Evolutionary conservation across 2,113 vertebrate genomes (phyloP), one percentile per base, ranked within the genome.

Genomic region (Psilopogon haemacephalus): DNA sequence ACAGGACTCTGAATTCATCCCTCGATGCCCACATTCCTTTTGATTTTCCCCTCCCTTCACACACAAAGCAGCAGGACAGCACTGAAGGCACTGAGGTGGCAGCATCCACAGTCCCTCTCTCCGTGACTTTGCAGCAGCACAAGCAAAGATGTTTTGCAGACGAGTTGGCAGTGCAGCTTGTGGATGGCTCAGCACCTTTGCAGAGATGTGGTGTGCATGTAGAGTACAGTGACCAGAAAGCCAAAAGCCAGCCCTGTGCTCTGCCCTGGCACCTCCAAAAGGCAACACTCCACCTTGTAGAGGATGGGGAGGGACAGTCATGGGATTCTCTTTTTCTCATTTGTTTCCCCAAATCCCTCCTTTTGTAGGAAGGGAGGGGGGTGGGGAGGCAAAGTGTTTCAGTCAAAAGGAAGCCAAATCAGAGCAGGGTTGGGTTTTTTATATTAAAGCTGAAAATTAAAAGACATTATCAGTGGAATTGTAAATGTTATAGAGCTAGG

Each of bases 401-500:
- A 44, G 70, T 2, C 52, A 58, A 71, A 62, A 73, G 42, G 77
- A 64, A 87, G 67, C 27, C 81, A 79, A 65, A 85, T 32, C 55
- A 38, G 63, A 35, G 59, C 71, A 21, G 65, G 21, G 23, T 48
- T 44, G 15, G 15, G 3, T 16, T 84, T 60, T 89, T 64, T 78
- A 72, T 75, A 87, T 80, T 44, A 48, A 62, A 79, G 84, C 78
- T 79, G 84, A 87, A 87, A 89, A 92, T 44, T 68, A 90, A 84
- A 84, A 82, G 84, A 48, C 93, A 62, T 81, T 78, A 84, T 92
- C 81, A 84, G 94, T 7, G 37, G 48, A 64, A 19, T 10, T 28
- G 70, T 0, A 3, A 52, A 0, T 44, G 42, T 69, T 54, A 24
- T 4, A 58, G 75, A 62, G 65, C 35, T 14, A 52, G 32, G 54